phyloP scores from a whole-genome alignment of 1,140 invertebrate species.

The Nylanderia fulva region DNA sequence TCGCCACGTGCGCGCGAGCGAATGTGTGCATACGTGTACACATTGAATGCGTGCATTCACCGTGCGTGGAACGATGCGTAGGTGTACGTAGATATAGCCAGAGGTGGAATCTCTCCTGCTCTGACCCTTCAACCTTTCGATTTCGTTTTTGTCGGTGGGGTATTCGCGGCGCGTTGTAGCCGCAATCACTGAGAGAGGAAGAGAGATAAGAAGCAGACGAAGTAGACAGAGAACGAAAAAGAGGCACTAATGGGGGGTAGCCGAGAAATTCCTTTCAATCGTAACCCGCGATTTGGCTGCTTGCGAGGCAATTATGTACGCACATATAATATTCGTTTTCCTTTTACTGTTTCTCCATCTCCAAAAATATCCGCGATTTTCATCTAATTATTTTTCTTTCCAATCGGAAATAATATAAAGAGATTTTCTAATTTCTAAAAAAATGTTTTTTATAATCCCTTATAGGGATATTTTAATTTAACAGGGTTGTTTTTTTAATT shows the following conservation, averaged over 20 bases:
- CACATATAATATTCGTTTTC: slow-evolving; percentile 40
- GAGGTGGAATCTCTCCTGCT: slow-evolving; percentile 49
- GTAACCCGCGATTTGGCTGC: slow-evolving; percentile 69
- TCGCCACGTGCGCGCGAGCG: neutral
- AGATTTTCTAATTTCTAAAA: neutral
- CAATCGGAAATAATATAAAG: neutral
- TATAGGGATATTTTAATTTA: neutral
- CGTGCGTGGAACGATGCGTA: neutral
- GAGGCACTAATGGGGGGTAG: slow-evolving; percentile 69
- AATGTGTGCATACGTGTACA: neutral
- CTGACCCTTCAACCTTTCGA: slow-evolving; percentile 72
- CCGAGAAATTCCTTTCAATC: slow-evolving; percentile 68
- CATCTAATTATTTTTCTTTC: neutral
- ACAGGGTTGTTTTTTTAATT: neutral
- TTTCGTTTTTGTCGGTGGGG: slow-evolving; percentile 63
- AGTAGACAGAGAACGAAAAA: slow-evolving; percentile 4
- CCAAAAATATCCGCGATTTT: neutral
- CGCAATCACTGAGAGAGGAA: slow-evolving; percentile 14
- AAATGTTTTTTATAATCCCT: neutral
- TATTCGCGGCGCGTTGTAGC: slow-evolving; percentile 49
- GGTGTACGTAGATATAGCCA: slow-evolving; percentile 64
- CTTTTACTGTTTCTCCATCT: neutral
- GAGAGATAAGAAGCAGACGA: neutral
- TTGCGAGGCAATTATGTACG: slow-evolving; percentile 62
- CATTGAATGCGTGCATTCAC: neutral